Percentiles rank a stretch among this genome's conserved stretches.
Conservation (phyloP, 2,113 vertebrate genomes). For the Platysteira castanea region DNA sequence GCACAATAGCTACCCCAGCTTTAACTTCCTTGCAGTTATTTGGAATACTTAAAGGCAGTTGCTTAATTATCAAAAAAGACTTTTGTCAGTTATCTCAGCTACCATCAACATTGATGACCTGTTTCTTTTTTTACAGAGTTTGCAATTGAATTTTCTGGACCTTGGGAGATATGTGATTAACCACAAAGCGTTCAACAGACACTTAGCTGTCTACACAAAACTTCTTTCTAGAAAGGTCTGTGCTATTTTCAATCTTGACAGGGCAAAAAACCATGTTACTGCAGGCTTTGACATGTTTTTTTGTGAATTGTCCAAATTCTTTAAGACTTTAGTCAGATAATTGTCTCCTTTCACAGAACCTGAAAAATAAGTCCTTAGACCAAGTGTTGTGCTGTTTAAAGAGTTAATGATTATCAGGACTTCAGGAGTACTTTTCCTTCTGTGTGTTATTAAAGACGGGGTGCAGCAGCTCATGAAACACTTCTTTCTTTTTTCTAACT, state of each 20-base stretch:
- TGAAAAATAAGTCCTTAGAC: neutral
- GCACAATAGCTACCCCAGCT: neutral
- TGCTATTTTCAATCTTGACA: neutral
- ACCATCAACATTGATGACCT: rapidly evolving
- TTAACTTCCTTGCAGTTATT: neutral
- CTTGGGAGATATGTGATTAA: neutral
- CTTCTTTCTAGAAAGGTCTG: neutral
- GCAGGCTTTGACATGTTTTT: neutral
- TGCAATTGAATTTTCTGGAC: neutral
- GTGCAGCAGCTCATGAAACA: neutral
- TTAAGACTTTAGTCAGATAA: neutral
- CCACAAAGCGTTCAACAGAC: neutral
- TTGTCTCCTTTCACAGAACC: neutral
- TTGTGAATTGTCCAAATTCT: neutral
- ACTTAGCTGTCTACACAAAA: neutral
- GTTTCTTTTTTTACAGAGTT: neutral
- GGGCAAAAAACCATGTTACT: neutral
- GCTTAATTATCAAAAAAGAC: neutral
- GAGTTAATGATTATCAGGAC: neutral
- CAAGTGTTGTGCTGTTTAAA: neutral
- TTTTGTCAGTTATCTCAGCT: neutral
- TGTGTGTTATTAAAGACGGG: neutral
- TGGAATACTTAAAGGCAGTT: neutral
- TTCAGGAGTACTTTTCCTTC: neutral
- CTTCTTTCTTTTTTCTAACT: neutral